Evolutionary conservation across 2,888 invertebrate species (phyloP), one percentile per base, ranked within the genome.

Genomic region (Linnaemya vulpina): DNA sequence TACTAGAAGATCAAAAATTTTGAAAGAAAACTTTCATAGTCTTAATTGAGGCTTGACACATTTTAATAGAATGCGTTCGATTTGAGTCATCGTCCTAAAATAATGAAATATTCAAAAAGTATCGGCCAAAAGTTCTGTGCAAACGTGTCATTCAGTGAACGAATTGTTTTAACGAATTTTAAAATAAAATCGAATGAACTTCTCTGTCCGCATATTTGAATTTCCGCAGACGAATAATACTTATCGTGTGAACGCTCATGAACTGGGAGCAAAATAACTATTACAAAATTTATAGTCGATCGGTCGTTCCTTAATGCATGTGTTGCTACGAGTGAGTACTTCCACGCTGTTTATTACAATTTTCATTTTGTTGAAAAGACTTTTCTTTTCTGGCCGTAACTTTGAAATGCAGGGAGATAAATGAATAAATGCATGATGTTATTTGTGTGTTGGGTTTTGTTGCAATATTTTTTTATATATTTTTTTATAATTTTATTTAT

Each of bases 281-380:
- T 15, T 43, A 11, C 17, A 51, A 3, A 9, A 55, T 53, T 5
- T 22, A 22, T 17, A 3, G 30, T 13, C 40, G 13, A 30, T 22
- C 2, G 5, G 17, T 38, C 4, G 63, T 17, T 5, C 60, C 30
- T 30, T 22, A 76, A 40, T n/a, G 20, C 74, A 53, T 84, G 81
- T 81, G 81, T 84, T 80, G 25, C 55, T 51, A 75, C 74, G 67
- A 76, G 71, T 82, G 68, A 82, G 60, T 75, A 86, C 79, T 79
- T 85, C 68, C 83, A 84, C 77, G 84, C 79, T 73, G 77, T 81
- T 84, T 84, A 83, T 84, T 84, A 83, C 83, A 85, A 85, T 84
- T 84, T 87, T 51, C 35, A 58, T 78, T 82, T 46, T 63, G 40
- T 62, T 82, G 73, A 67, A 68, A 71, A 46, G 40, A 51, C 82